A percentile compares a stretch with the other conserved stretches of the same genome.
phyloP scores from a whole-genome alignment of 2,888 invertebrate genomes.

The Parapristionchus giblindavisi region DNA sequence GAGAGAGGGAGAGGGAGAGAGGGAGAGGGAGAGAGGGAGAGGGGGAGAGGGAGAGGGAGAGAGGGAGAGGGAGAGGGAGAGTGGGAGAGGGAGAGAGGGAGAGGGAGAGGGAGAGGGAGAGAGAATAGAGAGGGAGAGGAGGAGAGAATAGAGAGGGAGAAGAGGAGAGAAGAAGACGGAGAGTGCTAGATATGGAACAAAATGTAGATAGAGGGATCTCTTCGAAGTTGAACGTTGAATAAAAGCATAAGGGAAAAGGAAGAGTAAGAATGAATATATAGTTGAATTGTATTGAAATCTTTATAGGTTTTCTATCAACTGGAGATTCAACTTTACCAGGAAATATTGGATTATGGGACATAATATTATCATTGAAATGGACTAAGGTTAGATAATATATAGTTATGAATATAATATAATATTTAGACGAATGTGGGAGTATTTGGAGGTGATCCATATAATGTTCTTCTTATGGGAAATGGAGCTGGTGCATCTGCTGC shows the following conservation, averaged over 20 bases:
- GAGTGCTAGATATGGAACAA: not conserved
- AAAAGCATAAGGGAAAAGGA: not conserved
- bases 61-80: conserved; percentile 1
- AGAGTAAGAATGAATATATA: not conserved
- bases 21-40: conserved; percentile 19
- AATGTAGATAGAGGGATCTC: not conserved
- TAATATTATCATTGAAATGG: conserved; percentile 66
- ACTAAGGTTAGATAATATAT: conserved; percentile 51
- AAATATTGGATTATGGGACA: conserved; percentile 66
- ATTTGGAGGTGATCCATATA: conserved; percentile 67
- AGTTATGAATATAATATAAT: not conserved
- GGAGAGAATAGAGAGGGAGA: too few species aligned
- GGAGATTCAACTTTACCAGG: conserved; percentile 67
- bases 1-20: conserved; percentile 26
- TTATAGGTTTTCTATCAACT: conserved; percentile 67
- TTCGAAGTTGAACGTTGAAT: not conserved
- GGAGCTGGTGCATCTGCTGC: conserved; percentile 68
- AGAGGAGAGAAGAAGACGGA: too few species aligned
- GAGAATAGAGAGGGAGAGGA: not conserved
- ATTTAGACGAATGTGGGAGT: conserved; percentile 61
- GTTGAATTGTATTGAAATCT: not conserved
- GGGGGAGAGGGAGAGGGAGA: conserved; percentile 4
- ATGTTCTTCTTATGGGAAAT: conserved; percentile 67
- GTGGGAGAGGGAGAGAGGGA: not conserved
- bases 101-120: not conserved